Base-by-base conservation (phyloP, 2,113 vertebrate genomes). In the Chloroceryle aenea region DNA sequence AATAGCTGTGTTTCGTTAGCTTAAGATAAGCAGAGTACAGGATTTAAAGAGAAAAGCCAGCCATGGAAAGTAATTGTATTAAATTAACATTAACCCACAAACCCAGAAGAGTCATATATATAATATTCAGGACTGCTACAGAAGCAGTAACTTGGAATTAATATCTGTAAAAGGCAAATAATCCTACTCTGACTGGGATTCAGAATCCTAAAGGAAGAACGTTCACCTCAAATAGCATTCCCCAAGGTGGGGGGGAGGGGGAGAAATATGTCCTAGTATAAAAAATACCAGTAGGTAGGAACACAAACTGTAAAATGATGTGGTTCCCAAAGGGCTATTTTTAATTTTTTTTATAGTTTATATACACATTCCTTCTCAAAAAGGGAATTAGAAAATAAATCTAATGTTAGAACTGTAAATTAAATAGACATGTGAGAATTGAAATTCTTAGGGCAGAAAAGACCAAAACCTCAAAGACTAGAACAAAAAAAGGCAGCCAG, bases 41-140 rank as follows among this genome's bases (percentile, higher is more conserved):
- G 43, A 84, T 78, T 93, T 90, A 96, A 94, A 93, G 79, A 43
- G 52, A 91, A 90, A 89, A 94, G 72, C 81, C 85, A 93, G 92
- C 62, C 64, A 69, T 64, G 86, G 85, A 95, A 95, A 95, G 92
- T 90, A 94, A 94, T 74, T 90, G 88, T 64, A 78, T 89, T 96
- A 93, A 88, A 95, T 88, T 94, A 90, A 86, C 76, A 71, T 94
- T 94, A 95, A 87, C 79, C 90, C 88, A 92, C 90, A 96, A 94
- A 92, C 85, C 75, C 90, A 93, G 87, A 90, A 93, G 68, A 80
- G 10, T 42, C 42, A 84, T 74, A 59, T 55, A 84, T 74, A 59
- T 55, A 95, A 90, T 80, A 96, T 81, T 59, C 40, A 81, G 85
- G 73, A 93, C 21, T 32, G 59, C 72, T 67, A 67, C n/a, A 72